Percentiles rank a stretch among this genome's conserved stretches.
These are phyloP conservation scores for Timema podura DNA, from an alignment of 2,888 invertebrate species.

Conservation along the genomic window DNA sequence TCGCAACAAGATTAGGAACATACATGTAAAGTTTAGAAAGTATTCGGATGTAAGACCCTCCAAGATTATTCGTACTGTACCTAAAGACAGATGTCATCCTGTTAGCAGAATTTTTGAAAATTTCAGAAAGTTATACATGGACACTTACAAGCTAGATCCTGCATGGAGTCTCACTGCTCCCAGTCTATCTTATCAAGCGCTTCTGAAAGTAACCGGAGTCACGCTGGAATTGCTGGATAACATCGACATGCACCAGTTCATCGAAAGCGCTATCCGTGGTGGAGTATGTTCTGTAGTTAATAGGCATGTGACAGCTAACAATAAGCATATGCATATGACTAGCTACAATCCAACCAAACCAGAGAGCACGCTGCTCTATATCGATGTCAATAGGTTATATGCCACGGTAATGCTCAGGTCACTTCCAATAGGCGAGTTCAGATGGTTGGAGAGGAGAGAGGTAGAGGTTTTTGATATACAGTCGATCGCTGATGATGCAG, in stretches of 20 bases:
- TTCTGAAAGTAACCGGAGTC: background rate
- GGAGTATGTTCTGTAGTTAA: background rate
- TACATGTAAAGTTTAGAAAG: background rate
- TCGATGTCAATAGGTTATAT: background rate
- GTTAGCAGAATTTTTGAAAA: constrained; percentile 2
- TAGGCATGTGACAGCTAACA: background rate
- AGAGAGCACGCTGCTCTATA: background rate
- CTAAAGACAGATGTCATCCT: background rate
- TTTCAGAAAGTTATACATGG: background rate
- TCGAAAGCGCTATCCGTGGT: background rate
- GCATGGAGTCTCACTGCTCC: background rate
- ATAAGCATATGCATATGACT: background rate
- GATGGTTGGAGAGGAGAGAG: too few species aligned
- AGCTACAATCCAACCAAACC: background rate
- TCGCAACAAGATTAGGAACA: background rate
- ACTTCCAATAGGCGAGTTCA: background rate
- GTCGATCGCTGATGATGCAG: too few species aligned
- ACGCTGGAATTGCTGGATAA: background rate
- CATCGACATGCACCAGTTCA: background rate
- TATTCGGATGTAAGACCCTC: background rate
- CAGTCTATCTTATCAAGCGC: background rate
- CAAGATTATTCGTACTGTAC: background rate
- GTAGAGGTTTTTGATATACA: too few species aligned
- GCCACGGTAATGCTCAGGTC: background rate
- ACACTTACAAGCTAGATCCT: background rate